Base-by-base conservation (phyloP, 2,113 vertebrate species). In the Phrynocephalus versicolor region DNA sequence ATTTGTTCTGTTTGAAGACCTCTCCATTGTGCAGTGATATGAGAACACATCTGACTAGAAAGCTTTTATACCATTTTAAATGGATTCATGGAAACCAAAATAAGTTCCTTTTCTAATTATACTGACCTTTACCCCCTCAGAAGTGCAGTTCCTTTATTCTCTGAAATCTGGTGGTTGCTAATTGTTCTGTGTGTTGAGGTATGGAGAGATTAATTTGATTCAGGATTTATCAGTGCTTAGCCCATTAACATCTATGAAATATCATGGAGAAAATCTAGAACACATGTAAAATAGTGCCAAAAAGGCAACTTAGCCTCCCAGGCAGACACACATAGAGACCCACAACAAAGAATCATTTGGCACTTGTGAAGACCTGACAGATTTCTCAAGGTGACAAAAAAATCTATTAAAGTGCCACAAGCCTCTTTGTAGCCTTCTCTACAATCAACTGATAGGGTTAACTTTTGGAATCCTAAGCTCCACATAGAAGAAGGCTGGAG, bases 1-100 rank as follows among this genome's bases (percentile, higher is more conserved):
- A 91, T 88, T 91, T 88, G 92, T 93, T 95, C 90, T 93, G 62
- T 92, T 82, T 55, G 5, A 84, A 83, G 88, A 89, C 91, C 88
- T 91, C 86, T 91, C 92, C 91, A 94, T 90, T 88, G 88, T 64
- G 88, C 84, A 91, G 69, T 87, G 91, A 92, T 73, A 82, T 91
- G 87, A 91, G 70, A 89, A 90, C 70, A 86, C 79, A 84, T 90
- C 83, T 90, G 30, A 82, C 83, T 84, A 84, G 85, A 75, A 92
- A 93, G 74, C 88, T 88, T 93, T 93, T 86, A 88, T 88, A 89
- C 41, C 65, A 30, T 58, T 89, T 87, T 88, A 70, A 16, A 84
- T 82, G 69, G 73, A 85, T 90, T 94, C 71, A 86, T 21, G 60
- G 86, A 86, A 93, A 91, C 85, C 30, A 83, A 88, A 91, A 89